Evolutionary conservation across 2,797 vertebrate species (phyloP).

Genomic region (Valencia hispanica): DNA sequence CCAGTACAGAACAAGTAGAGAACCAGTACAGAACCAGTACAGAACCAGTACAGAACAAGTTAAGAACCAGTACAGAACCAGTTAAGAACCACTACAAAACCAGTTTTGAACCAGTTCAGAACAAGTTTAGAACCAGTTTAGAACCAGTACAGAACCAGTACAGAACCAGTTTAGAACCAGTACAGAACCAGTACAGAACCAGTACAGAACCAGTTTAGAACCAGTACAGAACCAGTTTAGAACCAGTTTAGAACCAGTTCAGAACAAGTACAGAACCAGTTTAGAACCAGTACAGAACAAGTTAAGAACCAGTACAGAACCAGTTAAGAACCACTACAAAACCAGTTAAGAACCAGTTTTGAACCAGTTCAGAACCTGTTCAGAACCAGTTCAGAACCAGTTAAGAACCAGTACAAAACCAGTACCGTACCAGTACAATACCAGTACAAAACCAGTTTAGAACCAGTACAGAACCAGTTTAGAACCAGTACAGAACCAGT

Average conservation of each 20-base stretch:
- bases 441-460: too few relatives aligned
- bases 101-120: not conserved
- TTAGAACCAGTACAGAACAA: not conserved
- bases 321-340: not conserved
- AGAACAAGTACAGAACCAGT: not conserved
- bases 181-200: not conserved
- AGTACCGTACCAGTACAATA: too few relatives aligned
- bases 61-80: too few relatives aligned
- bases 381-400: not conserved
- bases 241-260: not conserved
- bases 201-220: too few relatives aligned
- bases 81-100: too few relatives aligned
- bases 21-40: too few relatives aligned
- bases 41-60: not conserved
- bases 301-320: not conserved
- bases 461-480: not conserved
- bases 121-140: not conserved
- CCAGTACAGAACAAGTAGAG: too few relatives aligned
- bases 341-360: too few relatives aligned
- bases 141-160: not conserved
- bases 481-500: not conserved
- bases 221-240: not conserved
- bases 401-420: too few relatives aligned
- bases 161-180: not conserved
- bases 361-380: too few relatives aligned